Evolutionary conservation across 2,888 invertebrate genomes (phyloP).

Genomic region (Furcula furcula): DNA sequence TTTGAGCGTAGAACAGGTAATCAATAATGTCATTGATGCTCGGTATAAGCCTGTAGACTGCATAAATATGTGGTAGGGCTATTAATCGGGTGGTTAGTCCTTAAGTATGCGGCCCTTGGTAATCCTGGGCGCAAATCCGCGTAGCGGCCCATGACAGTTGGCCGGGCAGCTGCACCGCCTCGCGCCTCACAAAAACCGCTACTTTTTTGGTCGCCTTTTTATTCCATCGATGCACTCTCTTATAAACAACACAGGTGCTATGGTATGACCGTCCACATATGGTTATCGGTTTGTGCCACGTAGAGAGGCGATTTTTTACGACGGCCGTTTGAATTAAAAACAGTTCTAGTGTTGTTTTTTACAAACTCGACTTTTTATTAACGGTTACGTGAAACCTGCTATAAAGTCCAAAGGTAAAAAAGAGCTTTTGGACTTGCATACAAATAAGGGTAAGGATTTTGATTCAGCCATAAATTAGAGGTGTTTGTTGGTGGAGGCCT

Average conservation of each 20-base stretch:
- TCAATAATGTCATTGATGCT: no score
- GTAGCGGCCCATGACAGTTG: conserved; percentile 73
- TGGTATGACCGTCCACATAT: conserved; percentile 76
- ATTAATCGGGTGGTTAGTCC: conserved; percentile 52
- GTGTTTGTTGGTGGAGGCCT: no score
- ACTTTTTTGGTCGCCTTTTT: conserved; percentile 77
- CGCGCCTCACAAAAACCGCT: conserved; percentile 77
- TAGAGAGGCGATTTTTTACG: conserved; percentile 60
- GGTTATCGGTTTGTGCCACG: conserved; percentile 67
- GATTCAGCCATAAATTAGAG: no score
- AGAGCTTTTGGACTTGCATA: background rate
- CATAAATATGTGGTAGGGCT: conserved; percentile 34
- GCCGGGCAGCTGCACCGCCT: conserved; percentile 71
- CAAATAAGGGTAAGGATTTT: no score
- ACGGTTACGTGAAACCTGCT: conserved; percentile 30
- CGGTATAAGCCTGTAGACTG: no score
- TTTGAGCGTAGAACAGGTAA: background rate
- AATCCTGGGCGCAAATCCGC: conserved; percentile 67
- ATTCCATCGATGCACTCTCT: conserved; percentile 72
- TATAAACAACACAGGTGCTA: conserved; percentile 81
- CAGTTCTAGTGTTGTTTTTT: conserved; percentile 27
- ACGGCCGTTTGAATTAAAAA: conserved; percentile 49
- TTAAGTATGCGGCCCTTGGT: conserved; percentile 59
- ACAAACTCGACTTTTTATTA: conserved; percentile 26
- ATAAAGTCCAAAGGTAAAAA: background rate